Evolutionary conservation across 37 sponge, comb jelly and placozoan species (phyloP).

Genomic region (Cladorhizidae sp.): DNA sequence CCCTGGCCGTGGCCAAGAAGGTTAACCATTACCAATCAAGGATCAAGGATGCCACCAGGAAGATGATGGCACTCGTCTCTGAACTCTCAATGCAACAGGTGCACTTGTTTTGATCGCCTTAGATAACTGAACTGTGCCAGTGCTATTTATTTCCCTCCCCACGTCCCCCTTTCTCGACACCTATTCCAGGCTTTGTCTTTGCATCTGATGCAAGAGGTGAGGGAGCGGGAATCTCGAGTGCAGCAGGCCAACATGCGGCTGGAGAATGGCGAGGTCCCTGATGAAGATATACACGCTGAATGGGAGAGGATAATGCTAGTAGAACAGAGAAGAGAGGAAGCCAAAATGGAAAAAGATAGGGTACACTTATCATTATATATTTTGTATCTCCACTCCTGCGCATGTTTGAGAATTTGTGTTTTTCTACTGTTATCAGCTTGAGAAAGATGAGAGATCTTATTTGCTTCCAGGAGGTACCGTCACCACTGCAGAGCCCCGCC

Average conservation of each 20-base stretch:
- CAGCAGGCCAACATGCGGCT: constrained; percentile 75
- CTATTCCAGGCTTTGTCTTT: constrained; percentile 60
- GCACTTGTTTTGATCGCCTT: not conserved
- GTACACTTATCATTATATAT: constrained; percentile 3
- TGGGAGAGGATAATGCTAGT: constrained; percentile 61
- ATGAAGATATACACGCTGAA: constrained; percentile 61
- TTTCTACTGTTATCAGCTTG: not conserved
- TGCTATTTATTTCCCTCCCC: not conserved
- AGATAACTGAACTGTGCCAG: not conserved
- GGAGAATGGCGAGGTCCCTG: constrained; percentile 83
- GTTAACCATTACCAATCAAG: constrained; percentile 79
- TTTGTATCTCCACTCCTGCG: too few relatives aligned
- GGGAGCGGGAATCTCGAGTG: constrained; percentile 50
- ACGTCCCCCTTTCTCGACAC: not conserved
- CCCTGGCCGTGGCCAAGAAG: constrained; percentile 51
- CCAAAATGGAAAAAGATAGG: constrained; percentile 3
- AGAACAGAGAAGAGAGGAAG: constrained; percentile 18
- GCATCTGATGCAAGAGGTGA: constrained; percentile 77
- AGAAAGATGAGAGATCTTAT: constrained; percentile 56
- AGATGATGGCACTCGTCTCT: constrained; percentile 95
- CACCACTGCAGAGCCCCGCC: constrained; percentile 91
- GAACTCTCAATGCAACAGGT: constrained; percentile 96
- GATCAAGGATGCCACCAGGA: constrained; percentile 85
- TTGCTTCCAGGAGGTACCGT: constrained; percentile 71
- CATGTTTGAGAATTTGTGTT: not conserved